Evolutionary conservation across 2,888 invertebrate genomes (phyloP).

Genomic region (Poecilus cupreus): DNA sequence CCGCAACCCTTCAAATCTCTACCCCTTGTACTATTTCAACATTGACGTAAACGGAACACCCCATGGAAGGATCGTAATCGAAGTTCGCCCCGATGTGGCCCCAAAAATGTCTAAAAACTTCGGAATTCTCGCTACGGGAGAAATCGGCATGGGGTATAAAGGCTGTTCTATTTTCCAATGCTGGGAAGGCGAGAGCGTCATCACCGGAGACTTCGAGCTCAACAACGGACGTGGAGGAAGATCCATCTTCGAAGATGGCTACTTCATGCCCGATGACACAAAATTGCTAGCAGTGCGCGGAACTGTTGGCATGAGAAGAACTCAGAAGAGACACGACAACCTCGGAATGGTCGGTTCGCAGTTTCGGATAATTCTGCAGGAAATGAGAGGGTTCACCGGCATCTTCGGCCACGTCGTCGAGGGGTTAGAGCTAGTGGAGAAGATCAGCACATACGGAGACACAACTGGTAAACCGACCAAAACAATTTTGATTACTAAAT

Average conservation of each 20-base stretch:
- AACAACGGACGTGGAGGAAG: slow-evolving; percentile 88
- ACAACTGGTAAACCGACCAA: slow-evolving; percentile 86
- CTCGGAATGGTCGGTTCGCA: slow-evolving; percentile 89
- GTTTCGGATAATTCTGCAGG: slow-evolving; percentile 86
- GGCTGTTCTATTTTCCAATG: slow-evolving; percentile 89
- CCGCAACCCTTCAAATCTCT: slow-evolving; percentile 76
- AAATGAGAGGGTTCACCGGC: slow-evolving; percentile 88
- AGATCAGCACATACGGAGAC: slow-evolving; percentile 85
- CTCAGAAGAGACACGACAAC: slow-evolving; percentile 87
- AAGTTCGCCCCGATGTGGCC: slow-evolving; percentile 85
- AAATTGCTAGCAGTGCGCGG: slow-evolving; percentile 84
- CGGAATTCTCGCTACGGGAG: slow-evolving; percentile 81
- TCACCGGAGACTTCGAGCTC: slow-evolving; percentile 87
- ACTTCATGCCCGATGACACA: slow-evolving; percentile 88
- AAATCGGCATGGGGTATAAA: slow-evolving; percentile 85
- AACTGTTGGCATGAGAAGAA: slow-evolving; percentile 87
- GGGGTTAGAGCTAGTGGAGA: slow-evolving; percentile 85
- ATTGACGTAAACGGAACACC: slow-evolving; percentile 83
- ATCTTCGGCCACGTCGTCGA: slow-evolving; percentile 89
- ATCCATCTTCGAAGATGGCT: slow-evolving; percentile 84
- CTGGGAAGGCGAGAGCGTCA: slow-evolving; percentile 88
- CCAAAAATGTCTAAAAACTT: slow-evolving; percentile 90
- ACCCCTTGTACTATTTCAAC: slow-evolving; percentile 85
- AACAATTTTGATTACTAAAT: slow-evolving; percentile 83
- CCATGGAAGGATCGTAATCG: slow-evolving; percentile 84